Conservation (phyloP, 1,140 invertebrate species). For the Pentalonia nigronervosa region DNA sequence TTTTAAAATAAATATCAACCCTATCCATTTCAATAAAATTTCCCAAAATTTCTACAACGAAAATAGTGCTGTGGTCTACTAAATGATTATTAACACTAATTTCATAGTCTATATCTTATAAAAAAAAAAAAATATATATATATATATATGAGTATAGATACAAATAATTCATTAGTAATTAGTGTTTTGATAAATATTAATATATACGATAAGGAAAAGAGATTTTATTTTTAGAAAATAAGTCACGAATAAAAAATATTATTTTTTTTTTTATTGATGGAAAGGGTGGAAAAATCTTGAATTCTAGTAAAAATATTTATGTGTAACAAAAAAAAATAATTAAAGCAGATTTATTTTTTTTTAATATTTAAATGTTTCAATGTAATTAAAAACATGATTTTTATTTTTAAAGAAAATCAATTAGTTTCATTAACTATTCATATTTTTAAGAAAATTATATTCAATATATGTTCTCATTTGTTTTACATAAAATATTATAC, state of each 20-base stretch:
- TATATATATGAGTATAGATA: neutral
- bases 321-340: no score
- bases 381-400: neutral
- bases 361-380: neutral
- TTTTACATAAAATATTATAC: no score
- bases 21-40: no score
- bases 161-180: constrained; percentile 28
- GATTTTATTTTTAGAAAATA: neutral
- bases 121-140: no score
- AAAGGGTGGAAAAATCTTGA: neutral
- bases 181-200: constrained; percentile 22
- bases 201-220: neutral
- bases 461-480: no score
- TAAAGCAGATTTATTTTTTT: neutral
- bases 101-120: no score
- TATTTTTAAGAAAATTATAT: no score
- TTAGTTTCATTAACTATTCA: no score
- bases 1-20: no score
- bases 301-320: neutral
- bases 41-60: no score
- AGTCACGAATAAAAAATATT: neutral
- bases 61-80: no score
- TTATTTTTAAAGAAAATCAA: neutral
- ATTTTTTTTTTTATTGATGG: neutral
- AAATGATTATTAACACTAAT: no score